Evolutionary conservation across 2,113 vertebrate genomes (phyloP).

Genomic region (Callocephalon fimbriatum): DNA sequence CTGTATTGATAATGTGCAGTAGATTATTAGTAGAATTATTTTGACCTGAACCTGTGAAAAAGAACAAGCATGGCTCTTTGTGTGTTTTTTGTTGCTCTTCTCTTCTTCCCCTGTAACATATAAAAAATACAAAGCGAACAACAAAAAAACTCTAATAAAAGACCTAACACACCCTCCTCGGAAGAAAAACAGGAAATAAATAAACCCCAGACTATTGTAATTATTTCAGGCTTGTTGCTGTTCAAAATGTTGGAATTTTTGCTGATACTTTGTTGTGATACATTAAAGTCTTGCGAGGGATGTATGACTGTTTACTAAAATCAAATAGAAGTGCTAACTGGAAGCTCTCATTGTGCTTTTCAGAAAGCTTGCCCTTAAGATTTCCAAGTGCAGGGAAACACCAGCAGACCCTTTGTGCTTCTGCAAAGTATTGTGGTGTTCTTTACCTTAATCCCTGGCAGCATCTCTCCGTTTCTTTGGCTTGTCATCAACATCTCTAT

Average conservation of each 20-base stretch:
- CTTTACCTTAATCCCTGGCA: not conserved
- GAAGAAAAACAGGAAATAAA: not conserved
- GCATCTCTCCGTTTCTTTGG: not conserved
- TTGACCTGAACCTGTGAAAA: not conserved
- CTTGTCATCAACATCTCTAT: slow-evolving; percentile 34
- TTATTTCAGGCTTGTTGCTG: not conserved
- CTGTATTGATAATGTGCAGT: not conserved
- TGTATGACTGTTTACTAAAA: not conserved
- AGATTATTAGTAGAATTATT: not conserved
- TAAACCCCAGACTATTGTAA: not conserved
- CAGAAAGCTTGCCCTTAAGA: not conserved
- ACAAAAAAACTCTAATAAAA: fast-evolving
- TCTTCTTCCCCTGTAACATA: not conserved
- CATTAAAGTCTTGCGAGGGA: not conserved
- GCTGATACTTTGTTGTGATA: not conserved
- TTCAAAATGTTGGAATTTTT: not conserved
- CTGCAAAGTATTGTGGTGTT: not conserved
- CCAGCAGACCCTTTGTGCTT: not conserved
- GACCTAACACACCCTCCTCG: fast-evolving
- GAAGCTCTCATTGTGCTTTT: not conserved
- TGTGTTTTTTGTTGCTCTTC: not conserved
- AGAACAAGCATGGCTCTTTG: not conserved
- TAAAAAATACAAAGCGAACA: not conserved
- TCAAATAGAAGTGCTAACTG: not conserved
- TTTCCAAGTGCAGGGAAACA: not conserved